A percentile compares a stretch with the other conserved stretches of the same genome.
phyloP scores from a whole-genome alignment of 2,888 invertebrate species.

The Phaedon cochleariae region DNA sequence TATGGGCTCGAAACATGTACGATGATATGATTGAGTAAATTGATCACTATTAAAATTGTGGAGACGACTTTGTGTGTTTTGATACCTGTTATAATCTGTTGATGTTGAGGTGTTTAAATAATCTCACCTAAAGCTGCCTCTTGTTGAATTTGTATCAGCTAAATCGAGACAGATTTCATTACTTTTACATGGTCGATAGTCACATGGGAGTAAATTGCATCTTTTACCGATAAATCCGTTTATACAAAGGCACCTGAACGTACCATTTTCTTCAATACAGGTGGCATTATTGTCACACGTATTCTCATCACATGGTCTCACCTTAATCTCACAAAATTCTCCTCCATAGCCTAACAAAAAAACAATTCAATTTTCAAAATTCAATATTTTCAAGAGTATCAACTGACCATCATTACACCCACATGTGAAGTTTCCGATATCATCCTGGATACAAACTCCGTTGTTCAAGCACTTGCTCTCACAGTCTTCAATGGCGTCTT shows the following conservation, averaged over 20 bases:
- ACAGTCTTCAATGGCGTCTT: conserved; percentile 60
- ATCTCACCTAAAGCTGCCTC: conserved; percentile 62
- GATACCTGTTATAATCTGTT: too few relatives aligned
- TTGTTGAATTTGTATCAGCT: conserved; percentile 58
- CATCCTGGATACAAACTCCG: conserved; percentile 63
- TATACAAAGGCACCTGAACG: conserved; percentile 64
- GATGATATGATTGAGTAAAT: too few relatives aligned
- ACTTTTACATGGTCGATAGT: conserved; percentile 65
- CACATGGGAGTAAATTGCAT: conserved; percentile 68
- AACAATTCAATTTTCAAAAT: too few relatives aligned
- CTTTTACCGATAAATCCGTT: conserved; percentile 65
- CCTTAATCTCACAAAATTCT: conserved; percentile 52
- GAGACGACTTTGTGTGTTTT: too few relatives aligned
- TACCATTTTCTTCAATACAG: conserved; percentile 57
- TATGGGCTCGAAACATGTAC: too few relatives aligned
- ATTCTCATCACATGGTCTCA: conserved; percentile 48
- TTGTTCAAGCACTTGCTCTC: conserved; percentile 62
- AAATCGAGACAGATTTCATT: conserved; percentile 63
- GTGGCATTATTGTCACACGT: conserved; percentile 61
- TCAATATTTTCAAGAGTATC: too few relatives aligned
- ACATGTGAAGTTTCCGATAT: conserved; percentile 61
- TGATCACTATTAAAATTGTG: too few relatives aligned
- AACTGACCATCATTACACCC: conserved; percentile 56
- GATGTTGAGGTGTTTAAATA: too few relatives aligned
- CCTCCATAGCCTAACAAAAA: conserved; percentile 53